Percentiles rank a stretch among this genome's conserved stretches.
These are phyloP conservation scores for Belonocnema kinseyi DNA, from an alignment of 1,140 invertebrate species.

Conservation along the genomic window DNA sequence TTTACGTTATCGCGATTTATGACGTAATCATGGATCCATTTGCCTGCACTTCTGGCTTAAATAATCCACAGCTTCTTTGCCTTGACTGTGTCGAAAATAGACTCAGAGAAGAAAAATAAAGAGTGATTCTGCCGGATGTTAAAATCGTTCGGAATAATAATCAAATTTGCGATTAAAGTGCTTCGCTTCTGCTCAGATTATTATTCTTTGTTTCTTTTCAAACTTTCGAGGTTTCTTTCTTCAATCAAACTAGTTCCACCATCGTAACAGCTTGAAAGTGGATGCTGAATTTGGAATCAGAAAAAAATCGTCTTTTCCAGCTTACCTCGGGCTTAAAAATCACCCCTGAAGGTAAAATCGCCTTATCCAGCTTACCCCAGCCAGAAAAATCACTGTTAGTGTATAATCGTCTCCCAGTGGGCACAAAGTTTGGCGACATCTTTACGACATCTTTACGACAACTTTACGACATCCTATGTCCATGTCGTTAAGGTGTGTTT, in stretches of 20 bases:
- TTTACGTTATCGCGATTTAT: conserved; percentile 52
- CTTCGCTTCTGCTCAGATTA: conserved; percentile 13
- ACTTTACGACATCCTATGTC: too few species aligned
- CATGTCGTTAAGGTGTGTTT: too few species aligned
- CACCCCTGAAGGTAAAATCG: too few species aligned
- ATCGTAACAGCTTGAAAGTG: neutral
- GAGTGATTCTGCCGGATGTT: neutral
- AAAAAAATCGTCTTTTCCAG: too few species aligned
- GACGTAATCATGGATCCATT: conserved; percentile 43
- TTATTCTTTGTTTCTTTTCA: conserved; percentile 31
- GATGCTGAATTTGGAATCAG: neutral
- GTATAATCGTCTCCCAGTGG: too few species aligned
- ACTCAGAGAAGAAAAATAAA: neutral
- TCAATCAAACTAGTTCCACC: neutral
- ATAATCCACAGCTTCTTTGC: conserved; percentile 37
- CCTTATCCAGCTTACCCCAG: too few species aligned
- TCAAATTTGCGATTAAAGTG: conserved; percentile 41
- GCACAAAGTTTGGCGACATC: too few species aligned
- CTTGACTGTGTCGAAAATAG: conserved; percentile 41
- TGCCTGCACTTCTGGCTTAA: conserved; percentile 39
- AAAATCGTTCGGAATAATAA: conserved; percentile 30
- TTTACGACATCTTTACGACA: too few species aligned
- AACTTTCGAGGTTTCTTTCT: neutral
- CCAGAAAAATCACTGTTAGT: too few species aligned
- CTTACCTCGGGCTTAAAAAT: too few species aligned